Evolutionary conservation across 2,888 invertebrate species (phyloP).

Genomic region (Sisyra nigra): DNA sequence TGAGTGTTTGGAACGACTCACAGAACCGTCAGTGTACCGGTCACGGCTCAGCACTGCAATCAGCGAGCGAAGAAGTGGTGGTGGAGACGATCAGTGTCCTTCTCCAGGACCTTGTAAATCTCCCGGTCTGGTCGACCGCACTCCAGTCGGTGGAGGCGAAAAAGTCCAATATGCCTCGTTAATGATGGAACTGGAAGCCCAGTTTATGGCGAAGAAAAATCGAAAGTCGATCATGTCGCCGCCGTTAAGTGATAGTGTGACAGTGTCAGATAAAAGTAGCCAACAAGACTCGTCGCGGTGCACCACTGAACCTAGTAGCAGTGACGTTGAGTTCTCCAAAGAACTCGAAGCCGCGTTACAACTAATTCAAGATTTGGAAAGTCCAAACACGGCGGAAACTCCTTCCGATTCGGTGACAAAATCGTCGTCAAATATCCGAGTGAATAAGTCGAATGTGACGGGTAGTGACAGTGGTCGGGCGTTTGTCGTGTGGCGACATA

Average conservation of each 20-base stretch:
- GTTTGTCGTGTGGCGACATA: slow-evolving; percentile 23
- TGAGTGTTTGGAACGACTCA: slow-evolving; percentile 29
- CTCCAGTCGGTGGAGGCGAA: slow-evolving; percentile 20
- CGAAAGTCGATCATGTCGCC: slow-evolving; percentile 20
- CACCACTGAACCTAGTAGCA: slow-evolving; percentile 20
- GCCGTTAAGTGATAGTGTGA: slow-evolving; percentile 20
- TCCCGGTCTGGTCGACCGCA: slow-evolving; percentile 10
- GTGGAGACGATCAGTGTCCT: slow-evolving; percentile 18
- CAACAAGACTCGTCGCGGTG: slow-evolving; percentile 19
- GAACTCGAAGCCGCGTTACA: slow-evolving; percentile 32
- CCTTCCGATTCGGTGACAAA: slow-evolving; percentile 23
- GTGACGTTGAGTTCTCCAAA: slow-evolving; percentile 30
- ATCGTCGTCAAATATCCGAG: slow-evolving; percentile 6
- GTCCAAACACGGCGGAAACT: slow-evolving; percentile 31
- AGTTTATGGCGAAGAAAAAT: slow-evolving; percentile 26
- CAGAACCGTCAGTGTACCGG: slow-evolving; percentile 28
- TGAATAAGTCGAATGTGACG: no score
- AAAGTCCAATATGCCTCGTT: slow-evolving; percentile 31
- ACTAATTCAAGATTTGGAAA: slow-evolving; percentile 31
- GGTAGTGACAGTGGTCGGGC: background rate
- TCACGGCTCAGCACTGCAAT: slow-evolving; percentile 25
- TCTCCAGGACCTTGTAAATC: slow-evolving; percentile 16
- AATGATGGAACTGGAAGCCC: slow-evolving; percentile 30
- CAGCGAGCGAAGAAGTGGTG: slow-evolving; percentile 19
- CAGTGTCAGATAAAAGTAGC: slow-evolving; percentile 20